Percentiles rank a stretch among this genome's conserved stretches.
These are phyloP conservation scores for Melanotaenia maccullochi DNA, from an alignment of 2,797 vertebrate genomes.

Conservation along the genomic window DNA sequence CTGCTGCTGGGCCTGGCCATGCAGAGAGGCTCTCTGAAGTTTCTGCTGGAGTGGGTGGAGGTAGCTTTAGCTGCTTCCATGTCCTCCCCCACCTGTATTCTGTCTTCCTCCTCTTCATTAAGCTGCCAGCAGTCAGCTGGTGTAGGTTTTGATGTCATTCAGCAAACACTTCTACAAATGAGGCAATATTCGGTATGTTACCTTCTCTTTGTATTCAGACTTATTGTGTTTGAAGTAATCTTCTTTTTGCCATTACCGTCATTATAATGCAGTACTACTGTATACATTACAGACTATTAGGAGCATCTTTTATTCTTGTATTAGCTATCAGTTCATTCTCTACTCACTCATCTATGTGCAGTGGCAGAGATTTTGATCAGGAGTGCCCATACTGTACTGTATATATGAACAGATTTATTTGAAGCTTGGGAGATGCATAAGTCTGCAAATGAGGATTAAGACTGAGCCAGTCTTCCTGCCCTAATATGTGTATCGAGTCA, in stretches of 20 bases:
- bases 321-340: not conserved
- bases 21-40: constrained; percentile 86
- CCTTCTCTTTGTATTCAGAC: constrained; percentile 1
- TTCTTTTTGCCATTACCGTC: not conserved
- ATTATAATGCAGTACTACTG: not conserved
- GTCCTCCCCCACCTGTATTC: constrained; percentile 55
- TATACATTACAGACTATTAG: not conserved
- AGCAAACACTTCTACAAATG: constrained; percentile 86
- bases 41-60: constrained; percentile 88
- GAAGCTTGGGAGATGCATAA: constrained; percentile 35
- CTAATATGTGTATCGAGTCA: constrained; percentile 48
- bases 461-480: constrained; percentile 49
- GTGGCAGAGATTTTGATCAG: not conserved
- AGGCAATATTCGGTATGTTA: constrained; percentile 85
- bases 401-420: constrained; percentile 23
- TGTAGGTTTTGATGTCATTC: constrained; percentile 83
- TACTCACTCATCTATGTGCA: not conserved
- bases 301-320: not conserved
- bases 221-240: not conserved
- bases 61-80: constrained; percentile 84
- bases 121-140: constrained; percentile 68
- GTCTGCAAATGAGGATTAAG: constrained; percentile 55
- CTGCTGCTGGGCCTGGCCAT: constrained; percentile 84
- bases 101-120: constrained; percentile 66
- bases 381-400: constrained; percentile 1